Percentiles rank a stretch among this genome's conserved stretches.
phyloP scores from a whole-genome alignment of 2,113 vertebrate species.

The human region DNA sequence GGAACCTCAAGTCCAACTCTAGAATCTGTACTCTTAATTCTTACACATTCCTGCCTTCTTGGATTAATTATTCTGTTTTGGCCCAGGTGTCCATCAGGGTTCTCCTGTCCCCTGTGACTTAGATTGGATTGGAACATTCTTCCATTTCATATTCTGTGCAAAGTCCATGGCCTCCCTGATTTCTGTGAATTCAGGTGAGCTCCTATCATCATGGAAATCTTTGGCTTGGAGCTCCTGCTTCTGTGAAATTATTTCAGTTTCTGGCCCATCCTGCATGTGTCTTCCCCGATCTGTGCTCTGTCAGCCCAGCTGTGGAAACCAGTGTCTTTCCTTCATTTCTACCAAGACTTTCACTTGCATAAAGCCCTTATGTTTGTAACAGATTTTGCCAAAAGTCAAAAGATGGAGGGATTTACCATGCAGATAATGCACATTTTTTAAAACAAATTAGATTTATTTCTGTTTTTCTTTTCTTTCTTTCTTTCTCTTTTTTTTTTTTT shows the following conservation, averaged over 20 bases:
- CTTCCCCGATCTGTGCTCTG: neutral
- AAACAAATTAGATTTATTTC: no score
- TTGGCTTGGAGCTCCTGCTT: neutral
- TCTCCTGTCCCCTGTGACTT: neutral
- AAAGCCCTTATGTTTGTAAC: no score
- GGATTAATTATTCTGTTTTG: neutral
- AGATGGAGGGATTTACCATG: no score
- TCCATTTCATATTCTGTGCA: neutral
- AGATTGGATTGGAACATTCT: neutral
- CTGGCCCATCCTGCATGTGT: rapidly evolving
- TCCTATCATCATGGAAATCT: neutral
- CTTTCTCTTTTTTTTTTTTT: no score
- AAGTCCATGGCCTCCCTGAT: neutral
- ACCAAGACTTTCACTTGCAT: no score
- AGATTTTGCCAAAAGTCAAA: no score
- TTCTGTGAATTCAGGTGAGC: neutral
- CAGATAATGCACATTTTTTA: no score
- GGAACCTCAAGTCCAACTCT: neutral
- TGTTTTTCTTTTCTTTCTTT: no score
- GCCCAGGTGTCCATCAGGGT: neutral
- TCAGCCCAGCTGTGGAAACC: neutral
- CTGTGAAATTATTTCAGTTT: neutral
- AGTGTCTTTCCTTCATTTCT: neutral
- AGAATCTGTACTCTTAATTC: neutral
- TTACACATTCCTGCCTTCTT: neutral